Conservation (phyloP, 1,140 invertebrate species). For the Sinonovacula constricta region DNA sequence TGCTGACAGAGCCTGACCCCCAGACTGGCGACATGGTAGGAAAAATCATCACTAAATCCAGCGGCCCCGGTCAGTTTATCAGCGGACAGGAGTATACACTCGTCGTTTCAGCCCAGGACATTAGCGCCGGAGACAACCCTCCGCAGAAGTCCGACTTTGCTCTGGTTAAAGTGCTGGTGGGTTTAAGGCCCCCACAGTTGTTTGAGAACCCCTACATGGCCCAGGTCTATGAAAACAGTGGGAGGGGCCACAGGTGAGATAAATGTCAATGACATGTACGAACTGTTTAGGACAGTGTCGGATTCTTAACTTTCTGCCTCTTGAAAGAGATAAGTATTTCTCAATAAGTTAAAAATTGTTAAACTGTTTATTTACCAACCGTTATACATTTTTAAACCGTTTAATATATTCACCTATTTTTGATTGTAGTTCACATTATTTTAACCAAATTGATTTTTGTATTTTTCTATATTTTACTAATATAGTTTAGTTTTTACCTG, state of each 20-base stretch:
- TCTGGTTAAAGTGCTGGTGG: constrained; percentile 61
- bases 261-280: too few species aligned
- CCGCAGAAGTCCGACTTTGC: constrained; percentile 60
- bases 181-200: constrained; percentile 66
- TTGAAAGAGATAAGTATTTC: too few species aligned
- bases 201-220: constrained; percentile 64
- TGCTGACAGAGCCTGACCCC: constrained; percentile 53
- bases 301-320: neutral
- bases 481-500: too few species aligned
- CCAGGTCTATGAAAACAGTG: constrained; percentile 64
- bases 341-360: neutral
- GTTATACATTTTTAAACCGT: too few species aligned
- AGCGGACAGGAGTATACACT: constrained; percentile 55
- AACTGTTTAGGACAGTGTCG: too few species aligned
- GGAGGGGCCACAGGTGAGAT: constrained; percentile 63
- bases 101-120: constrained; percentile 64
- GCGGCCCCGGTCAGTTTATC: constrained; percentile 62
- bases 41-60: constrained; percentile 59
- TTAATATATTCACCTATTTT: too few species aligned
- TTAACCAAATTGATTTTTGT: too few species aligned
- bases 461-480: too few species aligned
- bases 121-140: constrained; percentile 26
- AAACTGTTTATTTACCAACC: too few species aligned
- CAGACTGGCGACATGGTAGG: constrained; percentile 55
- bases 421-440: too few species aligned